These are phyloP conservation scores for Neostethus bicornis DNA, from an alignment of 2,797 vertebrate species.

Conservation along the genomic window DNA sequence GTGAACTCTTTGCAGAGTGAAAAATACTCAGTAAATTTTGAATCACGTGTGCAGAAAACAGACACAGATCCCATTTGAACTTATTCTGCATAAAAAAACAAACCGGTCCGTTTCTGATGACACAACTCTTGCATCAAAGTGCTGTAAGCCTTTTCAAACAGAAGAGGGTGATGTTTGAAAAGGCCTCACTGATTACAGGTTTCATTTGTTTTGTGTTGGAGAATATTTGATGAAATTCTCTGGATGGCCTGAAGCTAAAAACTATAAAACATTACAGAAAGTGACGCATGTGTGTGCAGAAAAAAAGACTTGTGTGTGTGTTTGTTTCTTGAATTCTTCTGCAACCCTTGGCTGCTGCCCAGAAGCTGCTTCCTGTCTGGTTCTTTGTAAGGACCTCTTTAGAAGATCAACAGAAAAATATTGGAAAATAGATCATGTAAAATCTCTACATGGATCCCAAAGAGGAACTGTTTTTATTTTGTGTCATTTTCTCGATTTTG, in stretches of 20 bases:
- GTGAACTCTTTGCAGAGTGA: neutral
- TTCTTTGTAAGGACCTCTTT: conserved; percentile 14
- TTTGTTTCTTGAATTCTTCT: conserved; percentile 20
- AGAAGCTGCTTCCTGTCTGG: conserved; percentile 34
- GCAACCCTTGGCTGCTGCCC: conserved; percentile 26
- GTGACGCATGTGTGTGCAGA: neutral
- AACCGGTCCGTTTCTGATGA: conserved; percentile 1
- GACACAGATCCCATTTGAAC: conserved; percentile 7
- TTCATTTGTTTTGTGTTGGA: neutral
- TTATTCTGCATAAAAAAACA: conserved; percentile 13
- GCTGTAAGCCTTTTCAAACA: conserved; percentile 30
- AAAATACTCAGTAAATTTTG: neutral
- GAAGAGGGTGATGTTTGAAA: conserved; percentile 47
- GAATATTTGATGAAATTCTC: neutral
- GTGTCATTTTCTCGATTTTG: conserved; percentile 10
- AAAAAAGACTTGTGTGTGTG: neutral
- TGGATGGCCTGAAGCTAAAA: neutral
- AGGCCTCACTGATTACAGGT: conserved; percentile 1
- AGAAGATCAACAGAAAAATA: conserved; percentile 4
- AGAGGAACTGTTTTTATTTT: neutral
- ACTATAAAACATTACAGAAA: neutral
- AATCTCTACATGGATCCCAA: neutral
- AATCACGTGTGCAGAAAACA: neutral
- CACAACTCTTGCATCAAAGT: conserved; percentile 14
- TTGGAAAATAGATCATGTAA: neutral